Conservation (phyloP, 64 coral and sea anemone species). For the Hydrozoanthus tunicans region DNA sequence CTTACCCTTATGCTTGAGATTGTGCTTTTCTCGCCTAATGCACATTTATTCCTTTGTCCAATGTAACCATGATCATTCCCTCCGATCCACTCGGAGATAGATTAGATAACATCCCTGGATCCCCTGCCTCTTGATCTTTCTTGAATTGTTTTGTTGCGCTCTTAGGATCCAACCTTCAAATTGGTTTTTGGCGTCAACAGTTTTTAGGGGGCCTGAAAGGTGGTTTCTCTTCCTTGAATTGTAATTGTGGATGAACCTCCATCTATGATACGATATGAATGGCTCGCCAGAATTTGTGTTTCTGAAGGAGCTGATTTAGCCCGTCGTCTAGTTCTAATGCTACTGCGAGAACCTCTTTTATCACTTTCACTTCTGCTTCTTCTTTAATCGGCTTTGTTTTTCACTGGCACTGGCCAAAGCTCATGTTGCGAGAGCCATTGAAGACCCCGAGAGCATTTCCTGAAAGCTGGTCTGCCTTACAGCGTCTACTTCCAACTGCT, state of each 20-base stretch:
- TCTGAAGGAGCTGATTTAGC: constrained; percentile 36
- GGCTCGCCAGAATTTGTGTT: constrained; percentile 7
- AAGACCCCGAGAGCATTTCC: neutral
- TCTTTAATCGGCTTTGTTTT: constrained; percentile 25
- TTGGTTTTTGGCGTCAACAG: constrained; percentile 38
- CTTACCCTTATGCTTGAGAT: constrained; percentile 28
- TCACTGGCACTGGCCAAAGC: neutral
- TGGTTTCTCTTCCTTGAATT: constrained; percentile 18
- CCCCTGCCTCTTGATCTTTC: neutral
- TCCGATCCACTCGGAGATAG: constrained; percentile 16
- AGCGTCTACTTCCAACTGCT: neutral
- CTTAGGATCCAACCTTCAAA: constrained; percentile 42
- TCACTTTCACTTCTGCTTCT: constrained; percentile 19
- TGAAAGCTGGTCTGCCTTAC: neutral
- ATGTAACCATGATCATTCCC: neutral
- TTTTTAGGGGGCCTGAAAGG: constrained; percentile 47
- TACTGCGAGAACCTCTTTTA: constrained; percentile 9
- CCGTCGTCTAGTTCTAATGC: constrained; percentile 10
- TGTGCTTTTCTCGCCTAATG: constrained; percentile 24
- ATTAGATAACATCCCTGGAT: constrained; percentile 1
- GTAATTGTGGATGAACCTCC: constrained; percentile 2
- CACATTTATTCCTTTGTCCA: constrained; percentile 36
- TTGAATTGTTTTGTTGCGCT: constrained; percentile 58
- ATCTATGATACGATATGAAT: neutral
- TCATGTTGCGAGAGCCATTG: neutral